These are phyloP conservation scores for Platerodrilus igneus DNA, from an alignment of 2,888 invertebrate genomes.

Conservation along the genomic window DNA sequence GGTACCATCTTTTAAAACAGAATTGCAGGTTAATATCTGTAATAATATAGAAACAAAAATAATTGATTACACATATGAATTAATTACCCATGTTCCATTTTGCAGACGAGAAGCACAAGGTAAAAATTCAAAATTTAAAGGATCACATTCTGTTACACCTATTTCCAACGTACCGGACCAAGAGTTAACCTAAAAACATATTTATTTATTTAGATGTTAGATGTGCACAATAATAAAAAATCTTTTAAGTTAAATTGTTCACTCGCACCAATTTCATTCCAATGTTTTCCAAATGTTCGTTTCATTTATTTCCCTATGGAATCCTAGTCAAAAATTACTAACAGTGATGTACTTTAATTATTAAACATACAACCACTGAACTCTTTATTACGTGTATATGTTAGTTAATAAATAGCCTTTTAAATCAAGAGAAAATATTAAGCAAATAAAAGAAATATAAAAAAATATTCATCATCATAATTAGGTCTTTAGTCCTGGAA, in stretches of 20 bases:
- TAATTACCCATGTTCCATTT: conserved; percentile 74
- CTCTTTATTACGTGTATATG: too few relatives aligned
- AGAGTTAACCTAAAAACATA: conserved; percentile 62
- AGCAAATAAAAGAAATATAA: too few relatives aligned
- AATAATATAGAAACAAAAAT: conserved; percentile 25
- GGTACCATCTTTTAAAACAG: conserved; percentile 79
- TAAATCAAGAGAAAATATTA: too few relatives aligned
- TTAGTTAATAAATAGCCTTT: too few relatives aligned
- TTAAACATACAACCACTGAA: too few relatives aligned
- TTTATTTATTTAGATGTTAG: conserved; percentile 6
- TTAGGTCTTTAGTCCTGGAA: too few relatives aligned
- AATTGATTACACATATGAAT: conserved; percentile 2
- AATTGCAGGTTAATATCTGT: conserved; percentile 81
- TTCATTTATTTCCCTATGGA: too few relatives aligned
- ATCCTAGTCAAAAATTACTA: too few relatives aligned
- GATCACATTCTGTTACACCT: conserved; percentile 67
- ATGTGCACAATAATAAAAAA: neutral
- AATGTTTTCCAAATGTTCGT: too few relatives aligned
- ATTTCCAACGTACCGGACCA: conserved; percentile 76
- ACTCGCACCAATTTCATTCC: too few relatives aligned
- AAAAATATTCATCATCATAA: too few relatives aligned
- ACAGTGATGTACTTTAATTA: too few relatives aligned
- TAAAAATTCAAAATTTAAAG: conserved; percentile 62
- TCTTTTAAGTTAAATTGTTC: conserved; percentile 1
- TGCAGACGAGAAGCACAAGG: conserved; percentile 75